A percentile compares a stretch with the other conserved stretches of the same genome.
Conservation (phyloP, 2,113 vertebrate species). For the Leucopternis melanops region DNA sequence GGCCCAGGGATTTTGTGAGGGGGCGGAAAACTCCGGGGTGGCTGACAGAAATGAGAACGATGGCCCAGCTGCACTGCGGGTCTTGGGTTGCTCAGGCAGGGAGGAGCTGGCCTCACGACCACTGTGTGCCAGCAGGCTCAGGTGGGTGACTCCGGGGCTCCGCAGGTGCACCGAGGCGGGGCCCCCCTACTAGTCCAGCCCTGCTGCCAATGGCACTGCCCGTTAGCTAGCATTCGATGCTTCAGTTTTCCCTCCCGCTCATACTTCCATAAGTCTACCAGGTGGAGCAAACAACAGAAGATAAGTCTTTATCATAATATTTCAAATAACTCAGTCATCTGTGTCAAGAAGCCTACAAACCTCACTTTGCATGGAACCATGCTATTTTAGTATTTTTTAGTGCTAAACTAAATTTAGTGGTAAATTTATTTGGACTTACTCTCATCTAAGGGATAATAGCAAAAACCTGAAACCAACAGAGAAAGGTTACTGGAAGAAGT, state of each 20-base stretch:
- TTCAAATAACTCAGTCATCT: background rate
- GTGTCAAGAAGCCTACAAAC: background rate
- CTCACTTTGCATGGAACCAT: background rate
- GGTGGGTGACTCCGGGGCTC: background rate
- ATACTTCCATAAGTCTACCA: background rate
- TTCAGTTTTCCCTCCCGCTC: background rate
- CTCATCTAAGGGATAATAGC: background rate
- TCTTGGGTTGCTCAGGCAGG: background rate
- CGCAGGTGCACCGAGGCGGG: accelerated
- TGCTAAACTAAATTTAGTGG: background rate
- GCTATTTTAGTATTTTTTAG: background rate
- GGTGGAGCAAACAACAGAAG: background rate
- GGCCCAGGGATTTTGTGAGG: background rate
- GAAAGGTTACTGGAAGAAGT: background rate
- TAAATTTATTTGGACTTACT: background rate
- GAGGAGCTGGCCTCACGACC: background rate
- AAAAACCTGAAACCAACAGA: background rate
- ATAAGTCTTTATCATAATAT: background rate
- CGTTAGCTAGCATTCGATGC: background rate
- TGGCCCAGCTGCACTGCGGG: background rate
- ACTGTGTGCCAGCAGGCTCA: background rate
- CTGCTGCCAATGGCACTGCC: background rate
- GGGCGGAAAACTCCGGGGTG: accelerated
- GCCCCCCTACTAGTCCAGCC: background rate
- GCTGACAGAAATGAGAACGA: background rate